Base-by-base conservation (phyloP, 2,888 invertebrate species). In the Chaitophorus viminalis region DNA sequence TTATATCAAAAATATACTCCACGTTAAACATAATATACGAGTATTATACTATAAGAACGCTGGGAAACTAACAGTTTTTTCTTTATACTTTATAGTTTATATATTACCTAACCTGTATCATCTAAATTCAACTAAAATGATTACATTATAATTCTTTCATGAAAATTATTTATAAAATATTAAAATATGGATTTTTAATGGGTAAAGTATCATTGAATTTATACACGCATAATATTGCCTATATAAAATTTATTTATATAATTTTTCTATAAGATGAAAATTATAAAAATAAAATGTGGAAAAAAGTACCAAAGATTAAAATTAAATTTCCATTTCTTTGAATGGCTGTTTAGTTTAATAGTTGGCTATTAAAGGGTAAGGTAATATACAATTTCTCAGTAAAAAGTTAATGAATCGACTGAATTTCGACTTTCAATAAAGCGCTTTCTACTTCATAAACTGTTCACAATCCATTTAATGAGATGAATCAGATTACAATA, bases 401-500 rank as follows among this genome's bases (percentile, higher is more conserved):
- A 70, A 77, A 77, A 52, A 77, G 76, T 77, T 54, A 60, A 83
- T 39, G 60, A 60, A 60, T 82, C 14, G 46, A 68, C 65, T 77
- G n/a, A 25, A 33, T 77, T 65, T 76, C 8, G 25, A 29, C 4
- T 46, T 46, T 4, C 46, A 31, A 46, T 75, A 8, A 72, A 29
- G 31, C 33, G 31, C 33, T 33, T 81, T 39, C n/a, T 82, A 52
- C 46, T 25, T 1, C 21, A 33, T 79, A 36, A 84, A 68, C 46
- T 68, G 33, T 77, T 85, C 11, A 77, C 68, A 21, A n/a, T 52
- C 52, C n/a, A 76, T 84, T 76, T 76, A 76, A 68, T 76, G 9
- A 46, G 31, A 76, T 68, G 31, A 84, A 76, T 76, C 65, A 39
- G 31, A 84, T 76, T 84, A n/a, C 76, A 76, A 76, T 31, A 31